A percentile compares a stretch with the other conserved stretches of the same genome.
Conservation (phyloP, 2,113 vertebrate genomes). For the Eudyptes chrysolophus region DNA sequence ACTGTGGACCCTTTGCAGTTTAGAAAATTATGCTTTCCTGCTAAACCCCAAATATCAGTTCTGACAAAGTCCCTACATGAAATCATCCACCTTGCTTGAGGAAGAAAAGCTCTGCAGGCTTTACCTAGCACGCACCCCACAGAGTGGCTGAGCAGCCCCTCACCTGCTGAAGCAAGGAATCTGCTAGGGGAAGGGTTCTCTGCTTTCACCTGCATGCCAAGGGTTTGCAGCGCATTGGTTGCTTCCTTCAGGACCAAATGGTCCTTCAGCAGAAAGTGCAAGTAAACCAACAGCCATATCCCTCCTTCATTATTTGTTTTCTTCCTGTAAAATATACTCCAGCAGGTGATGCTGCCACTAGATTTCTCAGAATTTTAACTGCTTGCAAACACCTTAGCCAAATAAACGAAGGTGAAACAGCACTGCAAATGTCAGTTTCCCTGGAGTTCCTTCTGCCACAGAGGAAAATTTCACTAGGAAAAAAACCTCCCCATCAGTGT, state of each 20-base stretch:
- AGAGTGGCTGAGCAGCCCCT: not conserved
- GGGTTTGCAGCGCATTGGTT: not conserved
- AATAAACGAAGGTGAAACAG: not conserved
- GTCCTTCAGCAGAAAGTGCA: not conserved
- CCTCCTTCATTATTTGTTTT: not conserved
- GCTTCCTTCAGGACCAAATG: not conserved
- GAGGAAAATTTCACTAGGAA: not conserved
- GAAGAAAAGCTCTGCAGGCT: not conserved
- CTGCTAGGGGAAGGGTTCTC: not conserved
- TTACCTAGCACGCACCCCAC: not conserved
- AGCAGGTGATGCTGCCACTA: slow-evolving; percentile 1
- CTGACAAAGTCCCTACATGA: not conserved
- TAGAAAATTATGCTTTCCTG: not conserved
- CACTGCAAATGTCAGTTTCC: not conserved
- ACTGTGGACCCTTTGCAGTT: not conserved
- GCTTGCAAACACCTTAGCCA: not conserved
- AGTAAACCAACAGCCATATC: not conserved
- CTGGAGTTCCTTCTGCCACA: not conserved
- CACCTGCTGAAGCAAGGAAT: not conserved
- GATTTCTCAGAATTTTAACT: not conserved
- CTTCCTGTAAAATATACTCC: not conserved
- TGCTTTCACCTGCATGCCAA: not conserved
- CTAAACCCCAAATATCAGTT: not conserved
- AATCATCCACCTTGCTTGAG: not conserved
- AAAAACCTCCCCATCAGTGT: not conserved